Evolutionary conservation across 2,888 invertebrate genomes (phyloP).

Genomic region (Cantharis rustica): DNA sequence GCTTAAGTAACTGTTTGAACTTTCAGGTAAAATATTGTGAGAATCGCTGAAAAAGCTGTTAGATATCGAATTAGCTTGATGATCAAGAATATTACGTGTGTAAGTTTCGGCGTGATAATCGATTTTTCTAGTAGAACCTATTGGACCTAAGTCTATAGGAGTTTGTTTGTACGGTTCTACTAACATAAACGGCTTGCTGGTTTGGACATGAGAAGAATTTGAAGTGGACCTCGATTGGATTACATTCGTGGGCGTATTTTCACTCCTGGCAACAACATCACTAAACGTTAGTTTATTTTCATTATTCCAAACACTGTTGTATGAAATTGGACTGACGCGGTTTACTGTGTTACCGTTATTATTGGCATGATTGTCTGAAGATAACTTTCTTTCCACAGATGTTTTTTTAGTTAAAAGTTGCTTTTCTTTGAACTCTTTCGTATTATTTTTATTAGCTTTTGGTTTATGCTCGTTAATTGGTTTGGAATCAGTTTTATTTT

Average conservation of each 20-base stretch:
- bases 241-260: constrained; percentile 41
- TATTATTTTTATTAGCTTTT: constrained; percentile 29
- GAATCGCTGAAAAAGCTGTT: constrained; percentile 48
- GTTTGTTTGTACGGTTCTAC: constrained; percentile 52
- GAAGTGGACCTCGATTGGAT: constrained; percentile 37
- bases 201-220: constrained; percentile 23
- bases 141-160: constrained; percentile 54
- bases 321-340: constrained; percentile 44
- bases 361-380: constrained; percentile 26
- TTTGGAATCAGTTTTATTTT: constrained; percentile 9
- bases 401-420: constrained; percentile 39
- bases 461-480: constrained; percentile 22
- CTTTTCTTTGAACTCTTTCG: constrained; percentile 47
- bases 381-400: constrained; percentile 37
- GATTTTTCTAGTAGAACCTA: constrained; percentile 54
- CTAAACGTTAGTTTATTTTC: constrained; percentile 64
- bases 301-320: constrained; percentile 57
- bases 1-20: constrained; percentile 39
- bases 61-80: constrained; percentile 32
- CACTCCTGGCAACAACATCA: constrained; percentile 64
- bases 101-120: constrained; percentile 39
- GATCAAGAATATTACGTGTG: constrained; percentile 13
- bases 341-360: constrained; percentile 9
- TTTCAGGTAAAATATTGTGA: constrained; percentile 41
- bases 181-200: constrained; percentile 51